Conservation (phyloP, 1,140 invertebrate genomes). For the Atta colombica region DNA sequence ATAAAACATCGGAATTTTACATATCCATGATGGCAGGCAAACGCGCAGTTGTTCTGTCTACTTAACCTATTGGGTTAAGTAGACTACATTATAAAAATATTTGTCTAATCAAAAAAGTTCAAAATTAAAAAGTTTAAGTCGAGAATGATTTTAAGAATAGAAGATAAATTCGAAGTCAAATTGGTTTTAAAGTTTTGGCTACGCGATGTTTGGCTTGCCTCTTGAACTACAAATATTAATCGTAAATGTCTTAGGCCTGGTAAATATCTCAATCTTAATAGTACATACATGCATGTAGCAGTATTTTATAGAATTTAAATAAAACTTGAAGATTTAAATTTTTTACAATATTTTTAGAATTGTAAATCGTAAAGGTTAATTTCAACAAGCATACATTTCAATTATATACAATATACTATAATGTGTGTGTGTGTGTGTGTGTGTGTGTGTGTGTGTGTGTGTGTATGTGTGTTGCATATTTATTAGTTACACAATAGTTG, state of each 20-base stretch:
- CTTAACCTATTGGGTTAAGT: slow-evolving; percentile 52
- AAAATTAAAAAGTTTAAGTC: slow-evolving; percentile 31
- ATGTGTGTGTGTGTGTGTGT: not conserved
- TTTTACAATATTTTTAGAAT: not conserved
- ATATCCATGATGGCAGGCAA: slow-evolving; percentile 11
- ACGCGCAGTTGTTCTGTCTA: slow-evolving; percentile 51
- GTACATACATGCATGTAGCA: not conserved
- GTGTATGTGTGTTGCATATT: not conserved
- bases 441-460: no score
- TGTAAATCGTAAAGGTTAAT: slow-evolving; percentile 7
- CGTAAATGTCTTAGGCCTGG: slow-evolving; percentile 28
- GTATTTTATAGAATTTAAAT: not conserved
- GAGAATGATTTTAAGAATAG: slow-evolving; percentile 23
- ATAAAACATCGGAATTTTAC: slow-evolving; percentile 25
- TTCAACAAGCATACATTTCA: not conserved
- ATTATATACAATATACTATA: not conserved
- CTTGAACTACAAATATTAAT: slow-evolving; percentile 27
- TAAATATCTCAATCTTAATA: slow-evolving; percentile 17
- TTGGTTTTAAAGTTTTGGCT: not conserved
- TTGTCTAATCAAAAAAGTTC: slow-evolving; percentile 1
- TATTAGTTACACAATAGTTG: not conserved
- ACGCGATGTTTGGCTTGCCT: slow-evolving; percentile 9
- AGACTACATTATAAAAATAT: slow-evolving; percentile 20
- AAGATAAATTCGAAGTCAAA: slow-evolving; percentile 6
- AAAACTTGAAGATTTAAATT: not conserved